phyloP scores from a whole-genome alignment of 2,797 vertebrate genomes.

The Phataginus tetradactyla region DNA sequence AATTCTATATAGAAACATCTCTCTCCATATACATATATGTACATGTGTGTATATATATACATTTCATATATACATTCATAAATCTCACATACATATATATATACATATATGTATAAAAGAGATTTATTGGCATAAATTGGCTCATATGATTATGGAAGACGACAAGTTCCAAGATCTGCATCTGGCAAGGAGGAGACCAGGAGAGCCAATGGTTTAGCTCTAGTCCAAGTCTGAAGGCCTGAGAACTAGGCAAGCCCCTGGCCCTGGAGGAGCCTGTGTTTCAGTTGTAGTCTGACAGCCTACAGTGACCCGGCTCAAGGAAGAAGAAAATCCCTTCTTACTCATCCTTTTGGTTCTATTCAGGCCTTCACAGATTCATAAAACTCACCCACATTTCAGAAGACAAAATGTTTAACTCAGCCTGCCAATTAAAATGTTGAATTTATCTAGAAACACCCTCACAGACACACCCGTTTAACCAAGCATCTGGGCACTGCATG shows the following conservation, averaged over 20 bases:
- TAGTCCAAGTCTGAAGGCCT: neutral
- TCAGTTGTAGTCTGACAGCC: neutral
- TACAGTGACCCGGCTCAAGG: neutral
- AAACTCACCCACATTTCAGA: neutral
- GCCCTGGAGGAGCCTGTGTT: neutral
- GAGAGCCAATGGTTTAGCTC: neutral
- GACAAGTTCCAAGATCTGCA: neutral
- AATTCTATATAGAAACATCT: too few relatives aligned
- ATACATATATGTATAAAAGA: neutral
- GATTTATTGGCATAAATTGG: neutral
- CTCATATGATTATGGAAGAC: neutral
- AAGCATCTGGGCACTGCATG: neutral
- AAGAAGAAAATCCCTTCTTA: neutral
- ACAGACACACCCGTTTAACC: neutral
- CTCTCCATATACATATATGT: neutral
- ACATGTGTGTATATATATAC: neutral
- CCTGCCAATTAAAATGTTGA: neutral
- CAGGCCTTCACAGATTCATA: neutral
- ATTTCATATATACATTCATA: neutral
- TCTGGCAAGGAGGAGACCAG: neutral
- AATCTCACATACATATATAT: neutral
- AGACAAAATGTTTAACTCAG: neutral
- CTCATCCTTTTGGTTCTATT: neutral
- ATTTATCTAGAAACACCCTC: neutral
- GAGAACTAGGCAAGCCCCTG: neutral